Evolutionary conservation across 2,888 invertebrate genomes (phyloP).

Genomic region (Pasiphila rectangulata): DNA sequence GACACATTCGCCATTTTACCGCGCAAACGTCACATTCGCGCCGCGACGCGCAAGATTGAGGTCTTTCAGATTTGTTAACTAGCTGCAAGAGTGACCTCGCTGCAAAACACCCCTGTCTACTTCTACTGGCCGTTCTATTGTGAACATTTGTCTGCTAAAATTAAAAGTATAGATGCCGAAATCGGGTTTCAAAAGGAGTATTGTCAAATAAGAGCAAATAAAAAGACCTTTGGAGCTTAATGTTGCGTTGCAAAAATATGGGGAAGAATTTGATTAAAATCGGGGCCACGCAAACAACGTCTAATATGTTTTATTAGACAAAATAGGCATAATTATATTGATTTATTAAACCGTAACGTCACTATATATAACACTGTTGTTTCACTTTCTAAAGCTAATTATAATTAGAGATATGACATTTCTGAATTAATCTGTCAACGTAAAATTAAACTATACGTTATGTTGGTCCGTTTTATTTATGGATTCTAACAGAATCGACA

Average conservation of each 20-base stretch:
- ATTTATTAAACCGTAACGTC: too few species aligned
- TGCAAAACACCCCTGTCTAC: conserved; percentile 33
- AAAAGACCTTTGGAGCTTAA: conserved; percentile 4
- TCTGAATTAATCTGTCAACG: too few species aligned
- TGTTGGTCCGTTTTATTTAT: too few species aligned
- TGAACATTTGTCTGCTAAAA: conserved; percentile 31
- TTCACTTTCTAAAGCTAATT: too few species aligned
- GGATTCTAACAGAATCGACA: too few species aligned
- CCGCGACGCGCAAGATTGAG: conserved; percentile 12
- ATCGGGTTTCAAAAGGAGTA: conserved; percentile 26
- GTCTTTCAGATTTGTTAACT: neutral
- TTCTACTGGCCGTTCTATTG: conserved; percentile 29
- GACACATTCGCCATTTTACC: conserved; percentile 39
- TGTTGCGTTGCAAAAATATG: conserved; percentile 2
- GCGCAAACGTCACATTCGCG: conserved; percentile 17
- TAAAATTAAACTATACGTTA: too few species aligned
- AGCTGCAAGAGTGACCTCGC: conserved; percentile 30
- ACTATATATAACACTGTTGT: too few species aligned
- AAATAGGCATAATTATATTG: too few species aligned
- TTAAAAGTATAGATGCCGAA: conserved; percentile 32
- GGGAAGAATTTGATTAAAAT: neutral
- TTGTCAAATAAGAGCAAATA: conserved; percentile 22
- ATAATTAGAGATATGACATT: too few species aligned
- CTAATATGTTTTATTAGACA: too few species aligned
- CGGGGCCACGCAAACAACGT: too few species aligned